Evolutionary conservation across 2,888 invertebrate species (phyloP).

Genomic region (Megastigmus dorsalis): DNA sequence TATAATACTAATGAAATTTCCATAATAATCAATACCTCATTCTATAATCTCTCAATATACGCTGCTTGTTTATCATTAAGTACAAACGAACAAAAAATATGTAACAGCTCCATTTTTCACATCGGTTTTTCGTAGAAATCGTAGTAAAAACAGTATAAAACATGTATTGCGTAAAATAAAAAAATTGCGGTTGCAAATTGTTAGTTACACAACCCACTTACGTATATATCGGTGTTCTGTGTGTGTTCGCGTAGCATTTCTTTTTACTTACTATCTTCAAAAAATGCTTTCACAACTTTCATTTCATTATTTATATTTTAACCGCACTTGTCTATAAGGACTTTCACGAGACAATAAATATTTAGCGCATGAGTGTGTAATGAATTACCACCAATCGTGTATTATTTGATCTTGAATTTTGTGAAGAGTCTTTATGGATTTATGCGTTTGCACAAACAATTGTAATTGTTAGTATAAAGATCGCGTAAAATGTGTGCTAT

Average conservation of each 20-base stretch:
- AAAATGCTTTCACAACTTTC: constrained; percentile 36
- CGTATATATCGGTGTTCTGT: neutral
- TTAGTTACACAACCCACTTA: constrained; percentile 31
- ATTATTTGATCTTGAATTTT: too few species aligned
- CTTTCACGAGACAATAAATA: too few species aligned
- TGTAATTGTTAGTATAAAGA: too few species aligned
- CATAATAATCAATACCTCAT: constrained; percentile 14
- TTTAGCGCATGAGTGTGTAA: too few species aligned
- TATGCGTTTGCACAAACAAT: too few species aligned
- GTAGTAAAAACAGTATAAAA: constrained; percentile 32
- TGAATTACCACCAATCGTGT: too few species aligned
- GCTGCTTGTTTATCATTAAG: constrained; percentile 2
- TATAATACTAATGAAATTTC: neutral
- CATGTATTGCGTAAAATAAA: constrained; percentile 43
- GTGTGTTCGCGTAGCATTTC: too few species aligned
- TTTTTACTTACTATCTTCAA: constrained; percentile 11
- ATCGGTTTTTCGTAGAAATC: constrained; percentile 36
- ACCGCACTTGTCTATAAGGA: too few species aligned
- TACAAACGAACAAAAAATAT: constrained; percentile 9
- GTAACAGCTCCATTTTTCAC: constrained; percentile 20
- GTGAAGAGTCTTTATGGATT: too few species aligned
- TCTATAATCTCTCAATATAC: neutral
- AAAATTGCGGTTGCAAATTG: constrained; percentile 49
- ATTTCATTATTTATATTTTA: constrained; percentile 3
- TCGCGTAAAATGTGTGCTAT: too few species aligned